These are phyloP conservation scores for Coregonus clupeaformis DNA, from an alignment of 2,113 vertebrate species.

Conservation along the genomic window DNA sequence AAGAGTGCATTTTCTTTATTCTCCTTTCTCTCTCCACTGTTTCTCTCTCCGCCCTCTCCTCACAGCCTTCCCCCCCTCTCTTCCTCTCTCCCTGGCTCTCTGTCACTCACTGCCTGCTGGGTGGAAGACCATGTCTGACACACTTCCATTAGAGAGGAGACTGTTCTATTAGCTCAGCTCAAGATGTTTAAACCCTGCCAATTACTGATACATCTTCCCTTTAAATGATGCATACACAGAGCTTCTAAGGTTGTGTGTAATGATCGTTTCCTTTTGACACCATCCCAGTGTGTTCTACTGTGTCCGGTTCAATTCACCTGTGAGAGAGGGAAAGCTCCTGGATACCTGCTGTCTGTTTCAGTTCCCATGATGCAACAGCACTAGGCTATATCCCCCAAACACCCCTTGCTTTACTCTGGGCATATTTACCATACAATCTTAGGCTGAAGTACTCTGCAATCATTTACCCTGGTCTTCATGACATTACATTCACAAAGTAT, in stretches of 20 bases:
- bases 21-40: slow-evolving; percentile 16
- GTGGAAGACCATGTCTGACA: slow-evolving; percentile 76
- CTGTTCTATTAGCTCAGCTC: slow-evolving; percentile 80
- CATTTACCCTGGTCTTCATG: slow-evolving; percentile 29
- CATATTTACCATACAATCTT: background rate
- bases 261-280: slow-evolving; percentile 72
- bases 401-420: slow-evolving; percentile 6
- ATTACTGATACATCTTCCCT: slow-evolving; percentile 77
- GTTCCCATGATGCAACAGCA: background rate
- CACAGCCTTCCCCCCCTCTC: background rate
- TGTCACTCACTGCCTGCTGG: slow-evolving; percentile 63
- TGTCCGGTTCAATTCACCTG: slow-evolving; percentile 45
- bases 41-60: slow-evolving; percentile 25
- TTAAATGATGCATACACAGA: slow-evolving; percentile 75
- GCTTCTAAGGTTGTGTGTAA: slow-evolving; percentile 64
- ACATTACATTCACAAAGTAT: slow-evolving; percentile 34
- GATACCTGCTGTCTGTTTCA: slow-evolving; percentile 34
- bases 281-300: slow-evolving; percentile 47
- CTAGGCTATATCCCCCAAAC: background rate
- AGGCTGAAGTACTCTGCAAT: slow-evolving; percentile 35
- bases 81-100: background rate
- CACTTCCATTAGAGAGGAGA: slow-evolving; percentile 77
- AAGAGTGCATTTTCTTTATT: slow-evolving; percentile 40
- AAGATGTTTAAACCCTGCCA: slow-evolving; percentile 79
- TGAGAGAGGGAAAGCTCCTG: slow-evolving; percentile 8